phyloP scores from a whole-genome alignment of 2,888 invertebrate genomes.

The Scaptomyza tumidula region DNA sequence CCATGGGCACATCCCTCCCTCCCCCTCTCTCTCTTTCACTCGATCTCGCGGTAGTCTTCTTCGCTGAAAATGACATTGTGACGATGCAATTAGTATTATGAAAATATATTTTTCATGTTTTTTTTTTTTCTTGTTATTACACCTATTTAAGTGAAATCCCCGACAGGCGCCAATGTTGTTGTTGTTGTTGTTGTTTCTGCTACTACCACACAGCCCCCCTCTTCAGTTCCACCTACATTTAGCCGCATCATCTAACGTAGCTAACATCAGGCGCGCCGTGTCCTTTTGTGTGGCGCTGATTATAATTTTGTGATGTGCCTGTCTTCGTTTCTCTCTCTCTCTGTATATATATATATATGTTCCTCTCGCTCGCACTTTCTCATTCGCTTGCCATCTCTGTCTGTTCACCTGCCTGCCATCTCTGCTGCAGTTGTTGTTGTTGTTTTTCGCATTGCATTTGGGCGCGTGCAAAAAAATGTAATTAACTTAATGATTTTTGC shows the following conservation, averaged over 20 bases:
- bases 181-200: slow-evolving; percentile 20
- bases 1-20: slow-evolving; percentile 36
- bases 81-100: slow-evolving; percentile 84
- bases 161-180: slow-evolving; percentile 57
- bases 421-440: slow-evolving; percentile 42
- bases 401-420: not conserved
- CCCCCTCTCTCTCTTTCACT: not conserved
- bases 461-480: slow-evolving; percentile 80
- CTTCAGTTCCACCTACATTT: not conserved
- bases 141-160: slow-evolving; percentile 47
- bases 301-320: slow-evolving; percentile 75
- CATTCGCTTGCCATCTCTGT: not conserved
- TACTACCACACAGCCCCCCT: not conserved
- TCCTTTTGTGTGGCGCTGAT: slow-evolving; percentile 79
- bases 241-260: slow-evolving; percentile 14
- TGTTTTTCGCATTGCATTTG: slow-evolving; percentile 47
- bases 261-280: slow-evolving; percentile 71
- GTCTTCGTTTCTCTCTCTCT: slow-evolving; percentile 10
- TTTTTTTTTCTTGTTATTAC: slow-evolving; percentile 35
- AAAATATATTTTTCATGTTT: slow-evolving; percentile 81
- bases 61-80: slow-evolving; percentile 82
- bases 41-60: not conserved
- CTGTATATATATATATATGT: not conserved
- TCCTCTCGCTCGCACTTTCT: slow-evolving; percentile 16
- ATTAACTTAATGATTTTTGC: slow-evolving; percentile 82